Base-by-base conservation (phyloP, 2,888 invertebrate species). In the Pimpla rufipes region DNA sequence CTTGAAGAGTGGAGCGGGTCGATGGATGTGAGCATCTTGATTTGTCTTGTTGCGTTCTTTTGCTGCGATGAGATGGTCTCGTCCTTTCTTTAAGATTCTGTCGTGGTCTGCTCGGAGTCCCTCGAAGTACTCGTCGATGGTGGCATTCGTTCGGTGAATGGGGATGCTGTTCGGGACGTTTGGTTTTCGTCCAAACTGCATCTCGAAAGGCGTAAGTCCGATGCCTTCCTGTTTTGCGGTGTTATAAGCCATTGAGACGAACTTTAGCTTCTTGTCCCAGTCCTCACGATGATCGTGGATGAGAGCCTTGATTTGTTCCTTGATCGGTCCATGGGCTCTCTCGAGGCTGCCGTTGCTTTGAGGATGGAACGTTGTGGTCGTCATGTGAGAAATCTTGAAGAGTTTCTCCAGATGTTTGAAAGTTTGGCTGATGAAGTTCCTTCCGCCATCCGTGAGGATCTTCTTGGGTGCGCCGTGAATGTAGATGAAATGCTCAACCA, bases 331-430 rank as follows among this genome's bases (percentile, higher is more conserved):
- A 35, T 68, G 55, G 1, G 55, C 37, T 52, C 70, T 55, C 3
- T 70, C 52, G 4, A 70, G 55, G 40, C 40, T 70, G n/a, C 55
- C 55, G 6, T 70, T 70, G 35, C 52, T 70, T 18, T 70, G 68
- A 7, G 52, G 68, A 11, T 52, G 68, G 10, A 68, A 52, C 11
- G 50, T 7, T 7, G 68, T 68, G 1, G 29, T 67, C 13, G 67
- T 67, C 47, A 67, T 67, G n/a, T 67, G 67, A 6, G 8, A 0
- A 29, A 68, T 50, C 2, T 68, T 50, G 3, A 50, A 68, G 16
- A 68, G 67, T 50, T 68, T 68, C 35, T 68, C 47, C n/a, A 68
- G 10, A 35, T 68, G 67, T 16, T 68, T 68, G 16, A 52, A 66
- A 0, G 66, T 66, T 42, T 23, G 64, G 45, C 64, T 18, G 1